These are phyloP conservation scores for Tetrao urogallus DNA, from an alignment of 2,113 vertebrate species.

Conservation along the genomic window DNA sequence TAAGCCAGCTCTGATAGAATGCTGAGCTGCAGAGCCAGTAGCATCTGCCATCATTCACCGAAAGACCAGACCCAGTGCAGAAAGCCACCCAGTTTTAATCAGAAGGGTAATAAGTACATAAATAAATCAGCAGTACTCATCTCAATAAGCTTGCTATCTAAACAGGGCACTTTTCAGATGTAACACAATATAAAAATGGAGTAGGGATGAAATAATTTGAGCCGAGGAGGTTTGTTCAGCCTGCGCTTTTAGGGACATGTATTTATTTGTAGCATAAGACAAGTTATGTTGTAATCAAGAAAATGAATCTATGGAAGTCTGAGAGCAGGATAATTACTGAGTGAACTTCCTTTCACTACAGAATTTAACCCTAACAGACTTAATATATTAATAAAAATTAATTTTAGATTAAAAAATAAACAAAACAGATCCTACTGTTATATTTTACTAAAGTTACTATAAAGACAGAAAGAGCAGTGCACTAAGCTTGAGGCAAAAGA, in stretches of 20 bases:
- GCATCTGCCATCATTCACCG: background rate
- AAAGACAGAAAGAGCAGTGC: background rate
- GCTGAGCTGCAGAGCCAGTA: background rate
- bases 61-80: background rate
- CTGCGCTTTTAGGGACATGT: background rate
- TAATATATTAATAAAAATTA: background rate
- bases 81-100: background rate
- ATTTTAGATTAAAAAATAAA: background rate
- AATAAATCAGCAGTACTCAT: background rate
- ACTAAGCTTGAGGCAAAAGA: constrained; percentile 7
- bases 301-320: background rate
- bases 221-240: background rate
- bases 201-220: background rate
- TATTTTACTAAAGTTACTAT: background rate
- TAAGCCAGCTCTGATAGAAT: background rate
- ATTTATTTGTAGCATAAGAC: background rate
- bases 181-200: background rate
- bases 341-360: background rate
- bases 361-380: background rate
- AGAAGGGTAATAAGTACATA: background rate
- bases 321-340: background rate
- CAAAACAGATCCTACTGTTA: background rate
- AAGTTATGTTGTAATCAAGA: background rate
- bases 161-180: background rate
- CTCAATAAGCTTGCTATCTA: background rate